A percentile compares a stretch with the other conserved stretches of the same genome.
Evolutionary conservation across 2,113 vertebrate species (phyloP).

Genomic region (Tamias sibiricus): DNA sequence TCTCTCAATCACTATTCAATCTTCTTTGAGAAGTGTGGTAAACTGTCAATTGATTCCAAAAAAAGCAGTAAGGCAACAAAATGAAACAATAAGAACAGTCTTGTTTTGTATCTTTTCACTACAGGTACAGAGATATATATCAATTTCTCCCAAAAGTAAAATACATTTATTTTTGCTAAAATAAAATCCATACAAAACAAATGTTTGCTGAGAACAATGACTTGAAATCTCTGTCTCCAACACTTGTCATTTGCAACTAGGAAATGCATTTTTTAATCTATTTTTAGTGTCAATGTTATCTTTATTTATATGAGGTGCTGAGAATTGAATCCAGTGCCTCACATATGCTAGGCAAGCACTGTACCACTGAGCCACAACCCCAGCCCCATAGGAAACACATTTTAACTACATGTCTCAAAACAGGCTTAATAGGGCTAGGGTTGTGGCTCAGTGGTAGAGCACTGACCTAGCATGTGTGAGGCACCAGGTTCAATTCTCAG

Average conservation of each 20-base stretch:
- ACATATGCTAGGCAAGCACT: too few relatives aligned
- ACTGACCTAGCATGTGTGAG: too few relatives aligned
- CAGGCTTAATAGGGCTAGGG: conserved; percentile 12
- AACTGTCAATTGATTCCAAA: neutral
- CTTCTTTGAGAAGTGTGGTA: neutral
- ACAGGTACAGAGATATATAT: neutral
- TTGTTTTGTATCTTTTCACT: conserved; percentile 1
- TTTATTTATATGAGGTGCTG: too few relatives aligned
- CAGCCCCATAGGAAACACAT: neutral
- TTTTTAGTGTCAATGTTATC: too few relatives aligned
- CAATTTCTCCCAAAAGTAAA: conserved; percentile 7
- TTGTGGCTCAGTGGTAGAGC: too few relatives aligned
- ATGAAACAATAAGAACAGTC: neutral
- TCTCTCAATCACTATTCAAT: neutral
- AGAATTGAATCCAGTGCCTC: too few relatives aligned
- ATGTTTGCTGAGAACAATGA: neutral
- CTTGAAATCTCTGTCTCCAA: conserved; percentile 19
- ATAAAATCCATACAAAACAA: conserved; percentile 14
- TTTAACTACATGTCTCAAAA: conserved; percentile 4
- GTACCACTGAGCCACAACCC: too few relatives aligned
- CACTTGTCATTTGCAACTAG: neutral
- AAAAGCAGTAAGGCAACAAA: neutral
- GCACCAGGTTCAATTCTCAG: too few relatives aligned
- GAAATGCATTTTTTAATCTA: too few relatives aligned
- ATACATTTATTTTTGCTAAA: neutral